These are phyloP conservation scores for Galeruca laticollis DNA, from an alignment of 2,888 invertebrate genomes.

Conservation along the genomic window DNA sequence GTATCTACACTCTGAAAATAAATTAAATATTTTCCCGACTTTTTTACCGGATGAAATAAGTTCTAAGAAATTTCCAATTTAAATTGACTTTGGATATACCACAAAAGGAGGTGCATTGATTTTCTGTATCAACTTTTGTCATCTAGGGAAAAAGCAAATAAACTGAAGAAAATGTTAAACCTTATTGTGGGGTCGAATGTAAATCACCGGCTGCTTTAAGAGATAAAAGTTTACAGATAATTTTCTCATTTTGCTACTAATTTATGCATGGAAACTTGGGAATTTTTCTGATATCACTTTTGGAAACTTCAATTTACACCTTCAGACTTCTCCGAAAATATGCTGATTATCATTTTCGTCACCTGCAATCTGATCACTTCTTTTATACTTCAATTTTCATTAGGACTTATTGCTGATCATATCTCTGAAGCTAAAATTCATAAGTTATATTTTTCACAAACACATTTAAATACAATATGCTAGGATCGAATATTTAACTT, in stretches of 20 bases:
- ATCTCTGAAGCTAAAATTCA: no score
- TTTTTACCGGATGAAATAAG: neutral
- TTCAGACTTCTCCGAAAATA: neutral
- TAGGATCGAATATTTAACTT: no score
- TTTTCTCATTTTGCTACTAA: constrained; percentile 12
- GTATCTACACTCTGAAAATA: neutral
- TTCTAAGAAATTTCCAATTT: constrained; percentile 16
- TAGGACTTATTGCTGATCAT: neutral
- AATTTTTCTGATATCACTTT: neutral
- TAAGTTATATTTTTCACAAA: no score
- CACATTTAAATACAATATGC: no score
- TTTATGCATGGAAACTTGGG: constrained; percentile 16
- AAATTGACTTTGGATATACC: neutral
- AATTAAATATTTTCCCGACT: neutral
- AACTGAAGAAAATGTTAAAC: constrained; percentile 4
- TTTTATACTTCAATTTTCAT: neutral
- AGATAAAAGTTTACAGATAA: constrained; percentile 18
- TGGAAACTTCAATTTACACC: constrained; percentile 10
- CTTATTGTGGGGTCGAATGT: constrained; percentile 9
- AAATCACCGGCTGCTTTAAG: neutral
- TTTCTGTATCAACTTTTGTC: constrained; percentile 16
- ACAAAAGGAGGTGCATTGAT: constrained; percentile 8
- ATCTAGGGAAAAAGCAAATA: constrained; percentile 17
- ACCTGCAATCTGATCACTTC: neutral
- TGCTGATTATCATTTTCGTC: constrained; percentile 4